A percentile compares a stretch with the other conserved stretches of the same genome.
Conservation (phyloP, 1,140 invertebrate genomes). For the Venustaconcha ellipsiformis region DNA sequence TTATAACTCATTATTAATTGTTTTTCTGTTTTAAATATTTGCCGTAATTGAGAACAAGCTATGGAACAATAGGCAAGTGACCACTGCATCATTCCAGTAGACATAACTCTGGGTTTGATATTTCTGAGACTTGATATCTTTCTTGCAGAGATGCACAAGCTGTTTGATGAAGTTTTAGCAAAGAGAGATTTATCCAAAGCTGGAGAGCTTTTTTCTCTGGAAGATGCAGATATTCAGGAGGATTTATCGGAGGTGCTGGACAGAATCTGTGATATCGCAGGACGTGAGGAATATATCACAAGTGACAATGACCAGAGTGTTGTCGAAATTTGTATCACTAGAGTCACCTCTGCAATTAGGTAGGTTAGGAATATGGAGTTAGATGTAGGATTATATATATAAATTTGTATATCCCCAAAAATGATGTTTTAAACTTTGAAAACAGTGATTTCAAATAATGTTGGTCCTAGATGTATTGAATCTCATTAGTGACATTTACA, state of each 20-base stretch:
- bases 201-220: conserved; percentile 90
- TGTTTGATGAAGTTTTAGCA: conserved; percentile 87
- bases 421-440: too few relatives aligned
- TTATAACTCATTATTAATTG: too few relatives aligned
- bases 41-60: too few relatives aligned
- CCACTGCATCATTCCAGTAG: too few relatives aligned
- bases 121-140: background rate
- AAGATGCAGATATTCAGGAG: conserved; percentile 86
- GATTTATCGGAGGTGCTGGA: conserved; percentile 87
- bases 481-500: too few relatives aligned
- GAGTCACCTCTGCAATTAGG: conserved; percentile 87
- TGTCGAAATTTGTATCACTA: conserved; percentile 91
- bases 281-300: conserved; percentile 82
- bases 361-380: conserved; percentile 45
- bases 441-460: too few relatives aligned
- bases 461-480: too few relatives aligned
- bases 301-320: conserved; percentile 94
- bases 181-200: conserved; percentile 89
- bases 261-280: conserved; percentile 83
- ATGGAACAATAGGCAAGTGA: too few relatives aligned
- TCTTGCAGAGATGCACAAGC: conserved; percentile 80
- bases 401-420: too few relatives aligned
- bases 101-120: too few relatives aligned
- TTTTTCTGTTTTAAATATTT: too few relatives aligned
- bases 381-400: too few relatives aligned